phyloP scores from a whole-genome alignment of 2,797 vertebrate species.

The Microtus californicus region DNA sequence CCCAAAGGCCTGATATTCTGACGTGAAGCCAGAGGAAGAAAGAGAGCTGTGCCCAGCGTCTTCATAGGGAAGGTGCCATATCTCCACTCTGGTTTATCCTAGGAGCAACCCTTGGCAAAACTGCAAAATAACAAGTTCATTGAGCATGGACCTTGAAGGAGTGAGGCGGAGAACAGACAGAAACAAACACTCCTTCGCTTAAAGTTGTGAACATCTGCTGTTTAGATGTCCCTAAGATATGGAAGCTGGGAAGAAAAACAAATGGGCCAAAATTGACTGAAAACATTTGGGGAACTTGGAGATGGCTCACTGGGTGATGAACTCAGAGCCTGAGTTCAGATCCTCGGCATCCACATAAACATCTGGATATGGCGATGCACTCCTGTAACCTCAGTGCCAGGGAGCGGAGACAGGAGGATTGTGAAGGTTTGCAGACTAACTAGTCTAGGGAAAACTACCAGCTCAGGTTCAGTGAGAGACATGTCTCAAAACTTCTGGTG shows the following conservation, averaged over 20 bases:
- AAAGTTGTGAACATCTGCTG: not conserved
- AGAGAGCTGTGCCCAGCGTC: not conserved
- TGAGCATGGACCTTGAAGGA: not conserved
- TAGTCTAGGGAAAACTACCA: not conserved
- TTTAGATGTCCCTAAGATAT: not conserved
- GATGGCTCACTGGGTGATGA: not conserved
- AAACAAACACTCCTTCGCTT: not conserved
- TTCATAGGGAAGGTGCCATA: not conserved
- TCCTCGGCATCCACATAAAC: not conserved
- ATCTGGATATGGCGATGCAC: not conserved
- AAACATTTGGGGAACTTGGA: not conserved
- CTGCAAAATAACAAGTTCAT: not conserved
- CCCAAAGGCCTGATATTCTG: not conserved
- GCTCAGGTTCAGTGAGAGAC: not conserved
- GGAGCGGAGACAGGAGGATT: not conserved
- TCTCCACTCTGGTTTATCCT: not conserved
- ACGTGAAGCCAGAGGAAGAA: not conserved
- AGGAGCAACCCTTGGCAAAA: not conserved
- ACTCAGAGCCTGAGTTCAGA: too few relatives aligned
- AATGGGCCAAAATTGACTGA: not conserved
- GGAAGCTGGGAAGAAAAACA: not conserved
- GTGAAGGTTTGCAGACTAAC: not conserved
- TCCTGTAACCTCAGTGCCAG: not conserved
- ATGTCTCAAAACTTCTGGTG: not conserved
- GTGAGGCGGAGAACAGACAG: not conserved